Evolutionary conservation across 2,888 invertebrate species (phyloP).

Genomic region (Drosophila cyrtoloma): DNA sequence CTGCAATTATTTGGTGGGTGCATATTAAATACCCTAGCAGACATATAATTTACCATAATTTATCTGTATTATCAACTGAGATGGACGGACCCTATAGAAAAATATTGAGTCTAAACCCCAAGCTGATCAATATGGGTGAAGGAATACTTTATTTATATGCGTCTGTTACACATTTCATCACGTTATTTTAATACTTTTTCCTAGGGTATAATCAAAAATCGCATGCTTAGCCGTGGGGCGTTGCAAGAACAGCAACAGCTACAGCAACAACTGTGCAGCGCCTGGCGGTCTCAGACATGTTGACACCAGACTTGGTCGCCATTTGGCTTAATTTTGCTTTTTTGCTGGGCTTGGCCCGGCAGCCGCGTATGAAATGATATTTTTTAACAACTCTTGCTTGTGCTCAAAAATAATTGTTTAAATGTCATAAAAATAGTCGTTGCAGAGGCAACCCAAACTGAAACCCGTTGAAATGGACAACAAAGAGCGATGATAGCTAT

Average conservation of each 20-base stretch:
- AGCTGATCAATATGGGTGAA: neutral
- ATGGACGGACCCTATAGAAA: no score
- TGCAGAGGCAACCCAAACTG: slow-evolving; percentile 5
- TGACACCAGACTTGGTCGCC: slow-evolving; percentile 72
- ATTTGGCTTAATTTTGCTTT: slow-evolving; percentile 29
- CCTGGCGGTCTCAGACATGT: slow-evolving; percentile 73
- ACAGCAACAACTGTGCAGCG: slow-evolving; percentile 31
- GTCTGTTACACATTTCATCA: slow-evolving; percentile 1
- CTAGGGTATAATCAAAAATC: slow-evolving; percentile 44
- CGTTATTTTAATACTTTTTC: neutral
- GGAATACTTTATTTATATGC: neutral
- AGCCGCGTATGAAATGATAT: slow-evolving; percentile 61
- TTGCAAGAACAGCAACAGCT: slow-evolving; percentile 52
- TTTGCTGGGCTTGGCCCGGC: slow-evolving; percentile 48
- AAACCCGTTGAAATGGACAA: slow-evolving; percentile 18
- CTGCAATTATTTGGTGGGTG: neutral
- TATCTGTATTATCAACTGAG: neutral
- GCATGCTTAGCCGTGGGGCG: slow-evolving; percentile 62
- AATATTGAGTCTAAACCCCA: neutral
- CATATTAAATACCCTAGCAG: slow-evolving; percentile 19
- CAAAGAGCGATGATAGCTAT: slow-evolving; percentile 23
- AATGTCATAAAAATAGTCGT: slow-evolving; percentile 75
- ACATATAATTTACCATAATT: neutral
- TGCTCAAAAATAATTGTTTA: slow-evolving; percentile 76
- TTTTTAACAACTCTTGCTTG: slow-evolving; percentile 61